Evolutionary conservation across 2,797 vertebrate species (phyloP), one percentile per base, ranked within the genome.

Genomic region (Enteromius mattozi): DNA sequence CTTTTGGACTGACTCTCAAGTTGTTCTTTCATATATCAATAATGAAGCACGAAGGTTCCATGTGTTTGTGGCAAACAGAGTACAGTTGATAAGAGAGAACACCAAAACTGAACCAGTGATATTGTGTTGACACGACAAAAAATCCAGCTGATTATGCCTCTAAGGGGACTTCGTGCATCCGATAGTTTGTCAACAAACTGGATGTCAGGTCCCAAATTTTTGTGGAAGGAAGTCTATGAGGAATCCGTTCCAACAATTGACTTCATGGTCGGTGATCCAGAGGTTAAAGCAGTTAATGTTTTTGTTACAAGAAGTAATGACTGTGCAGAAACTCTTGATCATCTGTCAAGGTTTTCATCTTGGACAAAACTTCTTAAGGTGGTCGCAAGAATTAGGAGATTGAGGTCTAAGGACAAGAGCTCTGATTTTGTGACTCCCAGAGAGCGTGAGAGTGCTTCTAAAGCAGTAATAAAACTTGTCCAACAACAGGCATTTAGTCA

Each of bases 321-420:
- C 0, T 27, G 33, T 3, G 19, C 4, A 2, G 4, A 89, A 3
- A 54, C 85, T 0, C 61, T 90, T 3, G 16, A 21, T 1, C 27
- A 27, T 27, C 27, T 88, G 2, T 8, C 12, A 1, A 6, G 16
- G 3, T 70, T 89, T 13, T 89, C 85, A 1, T 30, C 71, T 5
- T 88, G 88, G 85, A 63, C 66, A 9, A 84, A 0, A 1, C 81
- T 89, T 3, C 1, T 88, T 13, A 89, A 76, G 1, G 78, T 87
- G 0, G 65, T 88, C 0, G 6, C 14, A 78, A 89, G 88, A 71
- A 88, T 88, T 1, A 89, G 88, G 16, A 88, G 79, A 14, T 35
- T 89, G 0, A 61, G 42, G 2, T 83, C 65, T 7, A 80, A 68
- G 16, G 7, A n/a, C 35, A 21, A 85, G 7, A 8, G 61, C 19